Base-by-base conservation (phyloP, 2,113 vertebrate species). In the Megaceryle maxima region DNA sequence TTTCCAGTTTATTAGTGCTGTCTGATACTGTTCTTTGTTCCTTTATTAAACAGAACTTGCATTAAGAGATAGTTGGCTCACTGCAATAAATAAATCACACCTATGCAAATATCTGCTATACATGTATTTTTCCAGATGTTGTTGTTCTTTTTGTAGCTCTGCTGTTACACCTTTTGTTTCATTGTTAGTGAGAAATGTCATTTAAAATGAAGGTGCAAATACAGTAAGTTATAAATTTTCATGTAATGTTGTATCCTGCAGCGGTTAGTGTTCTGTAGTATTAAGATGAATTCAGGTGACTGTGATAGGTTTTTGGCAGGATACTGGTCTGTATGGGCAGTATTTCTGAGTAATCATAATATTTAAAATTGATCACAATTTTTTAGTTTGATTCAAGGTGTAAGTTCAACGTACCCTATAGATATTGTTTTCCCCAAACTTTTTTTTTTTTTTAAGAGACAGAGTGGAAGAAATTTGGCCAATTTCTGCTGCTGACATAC, bases 401-500 rank as follows among this genome's bases (percentile, higher is more conserved):
- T 35, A 62, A 63, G 20, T 70, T 76, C 26, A 8, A 2, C 0
- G 1, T 29, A 53, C 3, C 5, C 7, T 51, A 11, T 28, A 20
- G 17, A n/a, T 26, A 13, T 39, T 33, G 31, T n/a, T 43, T 18
- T 17, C 3, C 8, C 5, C 8, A 41, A 21, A 2, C 11, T 21
- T n/a, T 11, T 46, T 20, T 19, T 46, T 20, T 46, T 46, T 20
- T 46, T 46, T 16, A 6, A 20, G 46, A 46, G 46, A 46, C 9
- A 46, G 10, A 11, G 4, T n/a, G 15, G 29, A 16, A 35, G 8
- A 19, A n/a, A 46, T 3, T 51, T 72, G 66, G 10, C 59, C 14
- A 12, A 8, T 66, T 88, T 21, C 26, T 67, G 13, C 13, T 56
- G 3, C 63, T 50, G 33, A 19, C 14, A 13, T 60, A 11, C 4